Base-by-base conservation (phyloP, 2,113 vertebrate genomes). In the Saguinus imperator region DNA sequence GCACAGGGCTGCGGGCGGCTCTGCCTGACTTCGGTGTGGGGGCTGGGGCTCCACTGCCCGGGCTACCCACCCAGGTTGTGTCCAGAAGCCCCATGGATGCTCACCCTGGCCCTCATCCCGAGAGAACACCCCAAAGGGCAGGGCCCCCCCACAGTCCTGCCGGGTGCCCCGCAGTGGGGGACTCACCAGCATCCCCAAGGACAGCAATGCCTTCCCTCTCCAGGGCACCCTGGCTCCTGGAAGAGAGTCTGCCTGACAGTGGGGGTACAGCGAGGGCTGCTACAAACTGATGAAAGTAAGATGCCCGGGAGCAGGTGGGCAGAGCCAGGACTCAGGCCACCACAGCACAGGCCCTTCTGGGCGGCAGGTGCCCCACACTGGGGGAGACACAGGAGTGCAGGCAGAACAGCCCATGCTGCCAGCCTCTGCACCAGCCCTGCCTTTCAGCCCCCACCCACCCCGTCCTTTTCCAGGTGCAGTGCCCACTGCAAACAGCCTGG, bases 21-120 rank as follows among this genome's bases (percentile, higher is more conserved):
- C 50, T 83, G 37, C 40, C 66, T 1, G 5, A n/a, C 18, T 1
- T 45, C 0, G 1, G 68, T 5, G 18, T 0, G 6, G 5, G 16
- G 27, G 57, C 72, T n/a, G 43, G 23, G 16, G 11, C 72, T 40
- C 58, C 45, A 3, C 14, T 25, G 18, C 13, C 37, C 4, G 0
- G 1, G 9, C 23, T 23, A 8, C 37, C 52, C 32, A 55, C 29
- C 0, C 16, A n/a, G 73, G 37, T 13, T 20, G 16, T 12, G 18
- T 9, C 12, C 8, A 3, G 40, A n/a, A 13, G 16, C 0, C 5
- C 11, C 8, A 58, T 48, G 40, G 37, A 80, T 32, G 52, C 23
- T 35, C 50, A 66, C 35, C 32, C 21, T 0, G 13, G 58, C 80
- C 80, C 70, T 25, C 17, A 45, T 32, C 48, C 55, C 23, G 12